phyloP scores from a whole-genome alignment of 1,140 invertebrate species.

The Diorhabda elongata region DNA sequence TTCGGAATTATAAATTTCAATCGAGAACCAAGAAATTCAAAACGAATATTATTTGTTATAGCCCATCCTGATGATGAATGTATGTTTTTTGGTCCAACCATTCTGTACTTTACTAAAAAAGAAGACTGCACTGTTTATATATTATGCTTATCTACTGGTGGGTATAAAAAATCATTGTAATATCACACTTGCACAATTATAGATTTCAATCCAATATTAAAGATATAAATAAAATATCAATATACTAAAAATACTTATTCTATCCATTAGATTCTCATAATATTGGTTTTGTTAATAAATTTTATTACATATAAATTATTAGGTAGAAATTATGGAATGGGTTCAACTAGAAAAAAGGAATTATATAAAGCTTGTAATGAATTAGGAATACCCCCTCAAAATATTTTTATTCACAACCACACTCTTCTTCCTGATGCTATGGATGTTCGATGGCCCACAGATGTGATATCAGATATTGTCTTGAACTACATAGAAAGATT shows the following conservation, averaged over 20 bases:
- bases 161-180: neutral
- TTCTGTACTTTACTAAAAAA: constrained; percentile 65
- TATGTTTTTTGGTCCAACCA: constrained; percentile 95
- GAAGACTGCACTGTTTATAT: constrained; percentile 67
- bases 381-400: constrained; percentile 71
- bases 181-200: too few species aligned
- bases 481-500: constrained; percentile 67
- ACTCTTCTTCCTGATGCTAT: constrained; percentile 73
- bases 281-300: too few species aligned
- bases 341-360: constrained; percentile 67
- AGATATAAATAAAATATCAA: too few species aligned
- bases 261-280: too few species aligned
- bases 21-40: constrained; percentile 45
- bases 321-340: constrained; percentile 72
- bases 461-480: constrained; percentile 67
- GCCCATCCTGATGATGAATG: constrained; percentile 97
- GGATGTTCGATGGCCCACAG: constrained; percentile 67
- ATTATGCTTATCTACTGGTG: constrained; percentile 84
- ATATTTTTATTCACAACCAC: constrained; percentile 69
- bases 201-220: too few species aligned
- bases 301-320: constrained; percentile 29
- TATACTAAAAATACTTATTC: too few species aligned
- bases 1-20: constrained; percentile 38
- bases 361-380: constrained; percentile 70
- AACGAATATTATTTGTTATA: constrained; percentile 73